Evolutionary conservation across 2,888 invertebrate species (phyloP).

Genomic region (Xestia sexstrigata): DNA sequence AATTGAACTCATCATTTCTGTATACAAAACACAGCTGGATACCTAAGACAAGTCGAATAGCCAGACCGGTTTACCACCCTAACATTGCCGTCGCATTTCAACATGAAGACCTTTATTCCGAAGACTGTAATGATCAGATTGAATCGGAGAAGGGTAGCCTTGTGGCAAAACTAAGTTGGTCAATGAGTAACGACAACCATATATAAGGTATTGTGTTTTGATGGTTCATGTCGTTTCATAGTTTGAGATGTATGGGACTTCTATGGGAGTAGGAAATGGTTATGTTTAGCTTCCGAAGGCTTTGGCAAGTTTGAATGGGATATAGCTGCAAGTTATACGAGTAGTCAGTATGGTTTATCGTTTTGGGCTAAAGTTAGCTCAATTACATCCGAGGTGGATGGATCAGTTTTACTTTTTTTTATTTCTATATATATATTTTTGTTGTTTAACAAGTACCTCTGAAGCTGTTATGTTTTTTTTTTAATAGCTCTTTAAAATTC

Average conservation of each 20-base stretch:
- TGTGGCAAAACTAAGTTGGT: slow-evolving; percentile 14
- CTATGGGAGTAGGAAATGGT: slow-evolving; percentile 85
- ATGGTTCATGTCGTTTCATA: slow-evolving; percentile 84
- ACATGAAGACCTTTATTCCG: background rate
- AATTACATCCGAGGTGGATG: slow-evolving; percentile 59
- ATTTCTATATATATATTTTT: background rate
- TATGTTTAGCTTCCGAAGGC: slow-evolving; percentile 81
- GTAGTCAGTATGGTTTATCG: slow-evolving; percentile 84
- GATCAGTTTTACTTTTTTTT: background rate
- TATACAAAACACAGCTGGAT: slow-evolving; percentile 84
- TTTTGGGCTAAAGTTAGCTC: slow-evolving; percentile 73
- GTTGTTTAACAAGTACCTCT: background rate
- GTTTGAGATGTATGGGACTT: slow-evolving; percentile 82
- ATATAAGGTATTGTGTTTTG: slow-evolving; percentile 90
- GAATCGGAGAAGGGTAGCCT: background rate
- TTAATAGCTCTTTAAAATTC: no score
- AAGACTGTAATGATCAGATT: slow-evolving; percentile 9
- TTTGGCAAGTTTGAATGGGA: slow-evolving; percentile 83
- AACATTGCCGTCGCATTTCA: background rate
- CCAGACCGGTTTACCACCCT: slow-evolving; percentile 64
- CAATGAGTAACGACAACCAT: slow-evolving; percentile 82
- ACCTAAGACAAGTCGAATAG: slow-evolving; percentile 83
- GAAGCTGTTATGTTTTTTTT: no score
- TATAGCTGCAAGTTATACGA: slow-evolving; percentile 79
- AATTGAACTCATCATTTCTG: slow-evolving; percentile 81